Base-by-base conservation (phyloP, 2,113 vertebrate genomes). In the Alligator sinensis region DNA sequence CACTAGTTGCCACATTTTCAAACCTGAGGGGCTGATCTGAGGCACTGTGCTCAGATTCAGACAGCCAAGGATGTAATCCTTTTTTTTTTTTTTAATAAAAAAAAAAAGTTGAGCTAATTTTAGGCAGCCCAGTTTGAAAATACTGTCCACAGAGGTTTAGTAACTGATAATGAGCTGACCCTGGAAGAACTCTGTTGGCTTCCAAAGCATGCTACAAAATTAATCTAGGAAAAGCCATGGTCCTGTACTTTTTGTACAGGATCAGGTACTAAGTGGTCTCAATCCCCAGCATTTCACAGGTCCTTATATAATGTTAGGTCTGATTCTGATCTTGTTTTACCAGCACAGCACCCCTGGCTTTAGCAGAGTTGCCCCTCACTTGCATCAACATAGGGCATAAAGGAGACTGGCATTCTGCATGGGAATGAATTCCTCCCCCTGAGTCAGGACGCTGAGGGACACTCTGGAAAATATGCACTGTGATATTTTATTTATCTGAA, bases 401-500 rank as follows among this genome's bases (percentile, higher is more conserved):
- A 18, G 5, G 6, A 62, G 19, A 55, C 11, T 54, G 54, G 68
- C 0, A 2, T 63, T 74, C 75, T 34, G 87, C 89, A 21, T 18
- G 84, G 68, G 54, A 60, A 19, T 0, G 1, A 60, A 58, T 30
- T 21, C 19, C 30, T 78, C 0, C 2, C 54, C 61, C 81, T 76
- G 84, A 6, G 11, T 60, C 63, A 77, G 75, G 64, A 96, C 90
- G 83, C 0, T 9, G 84, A 87, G 90, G 92, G 87, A 85, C 94
- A 90, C 80, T 82, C 68, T 9, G 97, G 97, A 97, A 97, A 97
- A 77, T 96, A 97, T 95, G 93, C 1, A 2, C 3, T 1, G 82
- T 88, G 95, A 62, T 89, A 97, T 90, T 95, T 87, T 91, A 96
- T 93, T 96, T 90, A 95, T 96, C 93, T 94, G 38, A 96, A 94